A percentile compares a stretch with the other conserved stretches of the same genome.
Conservation (phyloP, 2,888 invertebrate species). For the Caenorhabditis sp. region DNA sequence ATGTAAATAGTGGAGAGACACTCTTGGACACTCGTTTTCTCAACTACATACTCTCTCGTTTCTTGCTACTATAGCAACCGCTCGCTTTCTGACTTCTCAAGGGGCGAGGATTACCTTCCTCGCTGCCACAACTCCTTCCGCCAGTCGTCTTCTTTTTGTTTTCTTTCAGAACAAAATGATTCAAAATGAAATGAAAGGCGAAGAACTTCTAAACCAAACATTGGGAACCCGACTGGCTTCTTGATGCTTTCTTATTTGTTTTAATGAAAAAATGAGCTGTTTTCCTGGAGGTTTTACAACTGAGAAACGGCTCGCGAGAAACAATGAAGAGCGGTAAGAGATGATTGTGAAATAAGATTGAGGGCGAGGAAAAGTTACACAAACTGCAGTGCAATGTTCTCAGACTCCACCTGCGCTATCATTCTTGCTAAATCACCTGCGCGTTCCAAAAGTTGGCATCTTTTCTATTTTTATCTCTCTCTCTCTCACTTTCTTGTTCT, state of each 20-base stretch:
- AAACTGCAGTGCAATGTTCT: conserved; percentile 16
- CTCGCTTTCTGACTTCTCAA: conserved; percentile 34
- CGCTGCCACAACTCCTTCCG: background rate
- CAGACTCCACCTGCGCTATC: conserved; percentile 15
- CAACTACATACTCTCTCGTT: conserved; percentile 6
- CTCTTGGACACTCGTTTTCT: conserved; percentile 11
- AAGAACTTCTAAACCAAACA: conserved; percentile 53
- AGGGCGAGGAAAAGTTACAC: conserved; percentile 37
- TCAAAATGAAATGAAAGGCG: background rate
- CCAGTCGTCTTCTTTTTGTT: background rate
- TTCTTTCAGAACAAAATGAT: background rate
- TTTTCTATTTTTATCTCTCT: no score
- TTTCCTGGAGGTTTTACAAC: conserved; percentile 34
- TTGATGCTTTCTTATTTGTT: conserved; percentile 39
- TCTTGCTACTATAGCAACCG: conserved; percentile 66
- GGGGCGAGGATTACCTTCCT: conserved; percentile 31
- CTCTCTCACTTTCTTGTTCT: background rate
- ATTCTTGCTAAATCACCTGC: conserved; percentile 24
- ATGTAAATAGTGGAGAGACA: conserved; percentile 56
- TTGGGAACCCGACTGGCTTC: conserved; percentile 16
- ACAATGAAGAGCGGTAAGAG: background rate
- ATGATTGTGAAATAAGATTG: conserved; percentile 37
- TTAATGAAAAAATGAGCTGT: conserved; percentile 60
- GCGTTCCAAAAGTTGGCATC: conserved; percentile 1
- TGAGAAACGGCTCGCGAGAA: conserved; percentile 11